phyloP scores from a whole-genome alignment of 2,797 vertebrate species.

The Pipistrellus kuhlii region DNA sequence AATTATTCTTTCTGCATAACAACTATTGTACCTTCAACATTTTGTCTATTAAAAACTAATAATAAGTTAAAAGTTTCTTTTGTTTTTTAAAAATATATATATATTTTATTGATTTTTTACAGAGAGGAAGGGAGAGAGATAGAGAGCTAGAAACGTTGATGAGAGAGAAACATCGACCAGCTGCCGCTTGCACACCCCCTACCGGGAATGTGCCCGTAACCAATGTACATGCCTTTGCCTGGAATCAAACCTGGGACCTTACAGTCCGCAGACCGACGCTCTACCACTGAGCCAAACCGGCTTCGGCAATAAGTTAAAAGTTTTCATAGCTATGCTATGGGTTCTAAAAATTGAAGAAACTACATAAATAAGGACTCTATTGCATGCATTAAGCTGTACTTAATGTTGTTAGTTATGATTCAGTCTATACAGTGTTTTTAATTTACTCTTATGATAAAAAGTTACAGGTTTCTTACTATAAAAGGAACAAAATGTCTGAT shows the following conservation, averaged over 20 bases:
- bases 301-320: neutral
- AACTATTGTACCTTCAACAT: constrained; percentile 61
- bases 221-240: no score
- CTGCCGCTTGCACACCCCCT: no score
- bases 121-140: no score
- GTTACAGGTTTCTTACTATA: neutral
- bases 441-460: constrained; percentile 29
- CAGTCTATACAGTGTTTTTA: neutral
- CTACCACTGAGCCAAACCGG: no score
- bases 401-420: neutral
- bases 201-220: no score
- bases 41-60: constrained; percentile 49
- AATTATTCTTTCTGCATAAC: constrained; percentile 71
- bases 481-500: neutral
- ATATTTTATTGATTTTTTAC: no score
- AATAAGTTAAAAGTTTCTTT: constrained; percentile 38
- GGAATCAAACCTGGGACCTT: no score
- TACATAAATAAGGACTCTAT: neutral
- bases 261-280: no score
- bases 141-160: no score
- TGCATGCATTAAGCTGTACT: neutral
- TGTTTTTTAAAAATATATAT: no score
- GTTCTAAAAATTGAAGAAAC: constrained; percentile 36
- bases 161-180: no score
- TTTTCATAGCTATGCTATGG: constrained; percentile 30